Evolutionary conservation across 2,113 vertebrate genomes (phyloP).

Genomic region (Podilymbus podiceps): DNA sequence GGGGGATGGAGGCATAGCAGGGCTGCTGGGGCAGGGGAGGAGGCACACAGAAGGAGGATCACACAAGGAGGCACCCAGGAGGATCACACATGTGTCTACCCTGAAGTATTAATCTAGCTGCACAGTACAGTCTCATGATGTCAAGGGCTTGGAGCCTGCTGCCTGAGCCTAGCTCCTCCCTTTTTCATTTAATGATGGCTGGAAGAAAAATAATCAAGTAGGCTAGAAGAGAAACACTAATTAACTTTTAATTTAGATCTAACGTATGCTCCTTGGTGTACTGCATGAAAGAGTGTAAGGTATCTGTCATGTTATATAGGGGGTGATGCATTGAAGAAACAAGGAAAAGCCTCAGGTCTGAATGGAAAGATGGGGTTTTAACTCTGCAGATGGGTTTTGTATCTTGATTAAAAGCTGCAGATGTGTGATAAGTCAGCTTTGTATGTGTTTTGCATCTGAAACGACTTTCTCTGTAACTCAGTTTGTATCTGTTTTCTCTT

Average conservation of each 20-base stretch:
- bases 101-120: neutral
- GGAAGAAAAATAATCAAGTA: conserved; percentile 54
- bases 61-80: neutral
- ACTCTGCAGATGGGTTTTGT: neutral
- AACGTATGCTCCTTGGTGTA: neutral
- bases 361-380: conserved; percentile 18
- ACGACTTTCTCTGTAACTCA: conserved; percentile 22
- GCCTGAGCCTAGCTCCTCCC: neutral
- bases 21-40: neutral
- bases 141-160: neutral
- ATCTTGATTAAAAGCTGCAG: conserved; percentile 39
- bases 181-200: conserved; percentile 34
- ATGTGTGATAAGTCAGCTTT: neutral
- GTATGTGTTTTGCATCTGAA: conserved; percentile 28
- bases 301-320: conserved; percentile 18
- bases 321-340: conserved; percentile 12
- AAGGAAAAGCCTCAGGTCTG: conserved; percentile 38
- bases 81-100: neutral
- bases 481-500: conserved; percentile 51
- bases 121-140: neutral
- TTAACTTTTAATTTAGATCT: conserved; percentile 60
- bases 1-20: neutral
- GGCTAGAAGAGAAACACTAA: conserved; percentile 50
- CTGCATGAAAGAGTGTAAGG: neutral
- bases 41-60: neutral